A percentile compares a stretch with the other conserved stretches of the same genome.
phyloP scores from a whole-genome alignment of 2,888 invertebrate species.

The Drosophila vallismaia region DNA sequence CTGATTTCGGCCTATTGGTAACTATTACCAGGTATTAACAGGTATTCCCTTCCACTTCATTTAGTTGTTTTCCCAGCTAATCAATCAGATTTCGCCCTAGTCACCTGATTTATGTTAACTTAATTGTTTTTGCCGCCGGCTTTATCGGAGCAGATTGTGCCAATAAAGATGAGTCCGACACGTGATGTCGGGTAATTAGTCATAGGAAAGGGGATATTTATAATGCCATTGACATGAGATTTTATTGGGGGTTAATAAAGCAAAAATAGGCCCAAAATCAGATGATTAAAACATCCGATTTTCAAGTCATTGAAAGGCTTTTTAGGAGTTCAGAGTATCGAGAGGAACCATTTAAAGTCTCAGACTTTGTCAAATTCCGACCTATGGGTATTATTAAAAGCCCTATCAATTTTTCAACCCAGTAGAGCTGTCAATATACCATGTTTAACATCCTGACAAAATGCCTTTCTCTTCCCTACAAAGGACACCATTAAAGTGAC shows the following conservation, averaged over 20 bases:
- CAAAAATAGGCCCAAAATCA: background rate
- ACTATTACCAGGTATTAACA: background rate
- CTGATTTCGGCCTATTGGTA: conserved; percentile 14
- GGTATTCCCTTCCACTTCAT: background rate
- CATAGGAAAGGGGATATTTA: background rate
- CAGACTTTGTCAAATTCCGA: background rate
- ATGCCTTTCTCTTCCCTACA: background rate
- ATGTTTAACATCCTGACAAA: background rate
- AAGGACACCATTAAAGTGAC: conserved; percentile 14
- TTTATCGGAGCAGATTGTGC: conserved; percentile 7
- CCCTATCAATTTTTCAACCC: conserved; percentile 54
- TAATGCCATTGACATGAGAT: background rate
- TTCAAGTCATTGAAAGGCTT: background rate
- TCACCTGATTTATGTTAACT: conserved; percentile 17
- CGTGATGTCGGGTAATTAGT: background rate
- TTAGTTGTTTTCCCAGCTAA: background rate
- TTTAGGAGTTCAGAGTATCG: background rate
- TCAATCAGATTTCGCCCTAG: conserved; percentile 2
- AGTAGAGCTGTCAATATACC: conserved; percentile 58
- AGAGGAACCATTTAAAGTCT: background rate
- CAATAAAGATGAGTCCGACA: background rate
- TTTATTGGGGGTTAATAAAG: background rate
- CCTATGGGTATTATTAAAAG: conserved; percentile 47
- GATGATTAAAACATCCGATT: background rate
- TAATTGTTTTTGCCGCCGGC: conserved; percentile 17